These are phyloP conservation scores for Anarhynchus alexandrinus DNA, from an alignment of 2,113 vertebrate species.

Conservation along the genomic window DNA sequence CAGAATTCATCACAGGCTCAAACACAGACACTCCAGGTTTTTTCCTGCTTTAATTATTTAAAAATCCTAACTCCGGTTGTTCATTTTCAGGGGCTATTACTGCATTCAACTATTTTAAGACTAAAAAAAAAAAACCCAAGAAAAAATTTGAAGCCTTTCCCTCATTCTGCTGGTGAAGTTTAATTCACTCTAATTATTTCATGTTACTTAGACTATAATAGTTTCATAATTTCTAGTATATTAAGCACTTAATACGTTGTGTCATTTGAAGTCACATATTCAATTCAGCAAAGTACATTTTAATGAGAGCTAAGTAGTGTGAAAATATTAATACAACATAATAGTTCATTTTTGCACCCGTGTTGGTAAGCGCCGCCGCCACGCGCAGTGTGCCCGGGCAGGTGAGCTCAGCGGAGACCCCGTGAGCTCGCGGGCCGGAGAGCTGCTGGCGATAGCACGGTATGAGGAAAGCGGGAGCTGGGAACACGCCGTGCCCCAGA, in stretches of 20 bases:
- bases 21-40: background rate
- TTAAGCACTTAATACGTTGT: slow-evolving; percentile 87
- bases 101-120: slow-evolving; percentile 19
- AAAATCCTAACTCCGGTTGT: slow-evolving; percentile 8
- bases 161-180: slow-evolving; percentile 65
- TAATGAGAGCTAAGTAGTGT: slow-evolving; percentile 84
- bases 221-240: slow-evolving; percentile 87
- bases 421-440: fast-evolving
- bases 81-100: slow-evolving; percentile 27
- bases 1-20: background rate
- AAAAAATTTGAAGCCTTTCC: slow-evolving; percentile 52
- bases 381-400: fast-evolving
- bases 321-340: slow-evolving; percentile 69
- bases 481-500: fast-evolving
- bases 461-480: fast-evolving
- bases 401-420: background rate
- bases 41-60: slow-evolving; percentile 57
- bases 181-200: slow-evolving; percentile 82
- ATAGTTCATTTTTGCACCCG: slow-evolving; percentile 18
- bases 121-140: no score
- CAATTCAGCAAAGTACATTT: slow-evolving; percentile 83
- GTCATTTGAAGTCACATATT: slow-evolving; percentile 80
- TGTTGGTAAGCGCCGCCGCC: fast-evolving
- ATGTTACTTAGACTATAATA: slow-evolving; percentile 72
- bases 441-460: background rate